Evolutionary conservation across 2,113 vertebrate genomes (phyloP).

Genomic region (Scomber scombrus): DNA sequence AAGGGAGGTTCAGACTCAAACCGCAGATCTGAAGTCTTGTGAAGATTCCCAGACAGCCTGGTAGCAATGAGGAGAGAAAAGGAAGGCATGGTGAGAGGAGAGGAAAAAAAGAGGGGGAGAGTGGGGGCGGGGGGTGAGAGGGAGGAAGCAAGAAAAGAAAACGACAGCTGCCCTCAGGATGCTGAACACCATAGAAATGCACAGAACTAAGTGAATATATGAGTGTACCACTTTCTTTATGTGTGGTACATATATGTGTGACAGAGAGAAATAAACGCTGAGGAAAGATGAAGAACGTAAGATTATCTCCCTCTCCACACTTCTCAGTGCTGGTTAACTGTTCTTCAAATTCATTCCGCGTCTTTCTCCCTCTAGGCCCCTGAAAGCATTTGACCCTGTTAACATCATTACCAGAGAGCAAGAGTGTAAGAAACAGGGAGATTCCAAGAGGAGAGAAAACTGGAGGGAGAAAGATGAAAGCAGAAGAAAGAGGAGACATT

Average conservation of each 20-base stretch:
- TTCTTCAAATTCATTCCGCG: conserved; percentile 54
- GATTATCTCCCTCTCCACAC: conserved; percentile 28
- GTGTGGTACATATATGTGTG: conserved; percentile 29
- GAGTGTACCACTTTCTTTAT: conserved; percentile 39
- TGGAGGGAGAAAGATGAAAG: conserved; percentile 53
- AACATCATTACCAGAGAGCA: conserved; percentile 73
- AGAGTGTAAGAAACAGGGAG: conserved; percentile 39
- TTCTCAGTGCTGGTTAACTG: conserved; percentile 52
- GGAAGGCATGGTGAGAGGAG: neutral
- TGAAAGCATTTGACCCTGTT: conserved; percentile 69
- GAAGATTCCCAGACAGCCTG: conserved; percentile 51
- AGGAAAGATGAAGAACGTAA: conserved; percentile 37
- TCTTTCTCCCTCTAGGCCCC: conserved; percentile 60
- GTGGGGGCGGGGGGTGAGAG: neutral
- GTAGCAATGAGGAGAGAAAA: conserved; percentile 27
- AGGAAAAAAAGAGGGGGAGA: conserved; percentile 24
- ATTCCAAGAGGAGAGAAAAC: conserved; percentile 59
- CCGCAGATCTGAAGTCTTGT: conserved; percentile 50
- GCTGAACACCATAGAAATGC: conserved; percentile 40
- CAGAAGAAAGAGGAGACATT: neutral
- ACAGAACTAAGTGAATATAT: conserved; percentile 40
- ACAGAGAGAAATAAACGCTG: conserved; percentile 33
- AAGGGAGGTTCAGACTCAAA: conserved; percentile 52
- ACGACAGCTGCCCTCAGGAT: conserved; percentile 42
- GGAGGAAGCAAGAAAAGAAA: conserved; percentile 25